Base-by-base conservation (phyloP, 2,888 invertebrate genomes). In the Agrotis puta region DNA sequence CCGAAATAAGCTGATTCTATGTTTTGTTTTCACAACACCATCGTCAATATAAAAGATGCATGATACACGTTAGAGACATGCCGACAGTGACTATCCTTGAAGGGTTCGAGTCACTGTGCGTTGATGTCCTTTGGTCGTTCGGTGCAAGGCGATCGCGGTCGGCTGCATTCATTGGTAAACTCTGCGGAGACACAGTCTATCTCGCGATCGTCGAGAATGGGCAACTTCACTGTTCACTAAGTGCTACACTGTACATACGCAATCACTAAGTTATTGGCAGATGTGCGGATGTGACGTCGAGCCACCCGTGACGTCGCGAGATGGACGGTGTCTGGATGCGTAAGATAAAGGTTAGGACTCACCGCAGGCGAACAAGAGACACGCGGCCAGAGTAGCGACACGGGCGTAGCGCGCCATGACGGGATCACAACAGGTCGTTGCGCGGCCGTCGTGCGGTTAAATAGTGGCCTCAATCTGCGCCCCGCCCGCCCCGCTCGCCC, bases 391-490 rank as follows among this genome's bases (percentile, higher is more conserved):
- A 94, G 95, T 92, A 94, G 95, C 93, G 95, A 96, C 95, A 95
- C 95, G 95, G 94, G 95, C 96, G 96, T 94, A 94, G 94, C 95
- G 96, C 96, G 96, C 96, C 96, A 96, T 96, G 96, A 93, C 96
- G 95, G 96, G 95, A 95, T 96, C 96, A 96, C 96, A 96, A 96
- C 96, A 96, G 96, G 96, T 96, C 96, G 95, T 89, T 93, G 95
- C 94, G 95, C 95, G 94, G 93, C 93, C 91, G 94, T 91, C 91
- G 93, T 92, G 93, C 94, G 92, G 92, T 96, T 96, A 95, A 96
- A 96, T 96, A 96, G 92, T 95, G 95, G 94, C 96, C 95, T 95
- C 95, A 95, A 96, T 95, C 94, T 91, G 92, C 93, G 93, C 94
- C 94, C 94, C 95, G 94, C 94, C 90, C 95, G 93, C 94, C 94